Conservation (phyloP, 1,140 invertebrate species). For the Branchinecta lindahli region DNA sequence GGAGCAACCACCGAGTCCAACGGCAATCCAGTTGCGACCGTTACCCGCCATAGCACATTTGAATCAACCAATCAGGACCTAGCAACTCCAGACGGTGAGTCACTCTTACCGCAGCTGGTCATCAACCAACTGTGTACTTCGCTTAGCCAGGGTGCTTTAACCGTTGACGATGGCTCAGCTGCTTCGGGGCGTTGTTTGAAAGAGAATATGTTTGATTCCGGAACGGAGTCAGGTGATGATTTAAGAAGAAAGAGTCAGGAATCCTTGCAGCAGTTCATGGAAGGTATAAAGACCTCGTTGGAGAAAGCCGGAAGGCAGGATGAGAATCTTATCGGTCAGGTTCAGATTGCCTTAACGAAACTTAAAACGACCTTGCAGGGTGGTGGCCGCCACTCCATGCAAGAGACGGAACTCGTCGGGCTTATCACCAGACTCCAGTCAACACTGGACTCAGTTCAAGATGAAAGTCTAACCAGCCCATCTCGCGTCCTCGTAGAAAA, state of each 20-base stretch:
- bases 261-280: conserved; percentile 24
- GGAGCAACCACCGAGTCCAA: not conserved
- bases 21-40: not conserved
- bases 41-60: not conserved
- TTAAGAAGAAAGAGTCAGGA: conserved; percentile 23
- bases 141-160: not conserved
- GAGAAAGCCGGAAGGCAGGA: conserved; percentile 19
- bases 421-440: conserved; percentile 56
- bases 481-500: conserved; percentile 17
- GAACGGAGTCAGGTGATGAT: conserved; percentile 50
- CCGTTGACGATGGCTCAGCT: not conserved
- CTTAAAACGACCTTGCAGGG: conserved; percentile 51
- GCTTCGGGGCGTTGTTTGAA: not conserved
- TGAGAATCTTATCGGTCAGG: conserved; percentile 48
- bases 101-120: not conserved
- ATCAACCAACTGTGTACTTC: conserved; percentile 6
- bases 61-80: conserved; percentile 5
- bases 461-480: not conserved
- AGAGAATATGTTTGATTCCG: conserved; percentile 38
- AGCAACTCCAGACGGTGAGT: not conserved
- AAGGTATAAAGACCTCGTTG: conserved; percentile 26
- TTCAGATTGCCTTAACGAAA: conserved; percentile 53
- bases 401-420: conserved; percentile 46
- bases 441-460: conserved; percentile 34
- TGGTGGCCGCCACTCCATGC: conserved; percentile 36